Conservation (phyloP, 2,797 vertebrate species). For the Amblyraja radiata region DNA sequence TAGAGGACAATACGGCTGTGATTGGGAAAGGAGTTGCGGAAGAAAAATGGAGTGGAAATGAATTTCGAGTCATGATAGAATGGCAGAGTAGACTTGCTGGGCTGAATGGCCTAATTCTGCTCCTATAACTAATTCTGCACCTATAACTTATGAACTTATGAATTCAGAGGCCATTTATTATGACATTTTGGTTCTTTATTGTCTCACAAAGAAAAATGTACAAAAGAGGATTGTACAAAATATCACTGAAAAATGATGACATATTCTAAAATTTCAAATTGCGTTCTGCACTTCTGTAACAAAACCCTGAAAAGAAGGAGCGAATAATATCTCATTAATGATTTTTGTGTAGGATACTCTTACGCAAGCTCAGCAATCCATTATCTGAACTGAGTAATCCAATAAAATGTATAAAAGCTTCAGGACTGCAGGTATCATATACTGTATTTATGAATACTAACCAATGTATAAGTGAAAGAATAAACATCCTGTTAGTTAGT, state of each 20-base stretch:
- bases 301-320: neutral
- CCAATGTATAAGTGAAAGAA: neutral
- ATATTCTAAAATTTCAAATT: neutral
- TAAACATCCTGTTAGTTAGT: constrained; percentile 21
- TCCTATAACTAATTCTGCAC: too few species aligned
- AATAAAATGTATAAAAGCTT: constrained; percentile 4
- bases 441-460: neutral
- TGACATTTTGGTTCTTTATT: neutral
- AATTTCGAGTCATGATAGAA: neutral
- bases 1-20: too few species aligned
- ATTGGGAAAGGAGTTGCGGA: too few species aligned
- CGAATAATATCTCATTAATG: neutral
- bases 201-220: neutral
- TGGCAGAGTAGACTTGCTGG: too few species aligned
- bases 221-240: neutral
- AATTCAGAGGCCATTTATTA: neutral
- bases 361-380: neutral
- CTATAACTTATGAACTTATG: too few species aligned
- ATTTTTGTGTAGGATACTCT: neutral
- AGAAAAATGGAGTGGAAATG: neutral
- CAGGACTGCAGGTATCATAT: constrained; percentile 3
- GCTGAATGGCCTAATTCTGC: too few species aligned
- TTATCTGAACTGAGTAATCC: neutral
- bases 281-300: neutral
- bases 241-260: neutral